Evolutionary conservation across 1,140 invertebrate species (phyloP).

Genomic region (Pomacea maculata): DNA sequence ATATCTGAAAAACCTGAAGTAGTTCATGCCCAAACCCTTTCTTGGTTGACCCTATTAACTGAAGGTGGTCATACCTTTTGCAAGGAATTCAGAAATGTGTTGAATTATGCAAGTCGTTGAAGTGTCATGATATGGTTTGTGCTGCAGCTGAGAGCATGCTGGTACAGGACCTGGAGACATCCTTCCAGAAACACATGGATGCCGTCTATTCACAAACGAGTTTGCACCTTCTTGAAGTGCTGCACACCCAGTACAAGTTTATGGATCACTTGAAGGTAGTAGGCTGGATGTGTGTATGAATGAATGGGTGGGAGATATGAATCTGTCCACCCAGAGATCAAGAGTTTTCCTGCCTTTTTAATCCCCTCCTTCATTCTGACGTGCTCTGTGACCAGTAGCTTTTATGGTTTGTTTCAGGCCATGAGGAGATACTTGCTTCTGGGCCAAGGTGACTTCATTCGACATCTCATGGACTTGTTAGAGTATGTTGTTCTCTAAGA

Average conservation of each 20-base stretch:
- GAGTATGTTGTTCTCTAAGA: slow-evolving; percentile 70
- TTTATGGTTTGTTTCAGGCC: slow-evolving; percentile 68
- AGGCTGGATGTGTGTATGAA: too few species aligned
- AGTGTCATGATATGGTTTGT: too few species aligned
- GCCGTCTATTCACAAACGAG: slow-evolving; percentile 88
- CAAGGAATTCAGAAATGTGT: too few species aligned
- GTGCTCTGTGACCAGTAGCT: too few species aligned
- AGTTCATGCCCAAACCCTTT: background rate
- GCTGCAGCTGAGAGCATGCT: slow-evolving; percentile 74
- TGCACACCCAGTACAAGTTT: slow-evolving; percentile 87
- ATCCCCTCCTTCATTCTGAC: background rate
- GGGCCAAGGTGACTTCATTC: slow-evolving; percentile 95
- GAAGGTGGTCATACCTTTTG: too few species aligned
- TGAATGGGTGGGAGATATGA: too few species aligned
- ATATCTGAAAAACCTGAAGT: too few species aligned
- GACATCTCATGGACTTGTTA: slow-evolving; percentile 89
- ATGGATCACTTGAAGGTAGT: slow-evolving; percentile 82
- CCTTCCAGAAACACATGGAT: slow-evolving; percentile 82
- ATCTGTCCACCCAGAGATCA: too few species aligned
- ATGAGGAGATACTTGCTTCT: slow-evolving; percentile 89
- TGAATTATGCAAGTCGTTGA: too few species aligned
- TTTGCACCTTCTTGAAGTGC: slow-evolving; percentile 83
- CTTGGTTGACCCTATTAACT: background rate
- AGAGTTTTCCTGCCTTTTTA: background rate
- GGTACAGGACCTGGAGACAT: slow-evolving; percentile 76